phyloP scores from a whole-genome alignment of 2,113 vertebrate species.

The Larimichthys crocea region DNA sequence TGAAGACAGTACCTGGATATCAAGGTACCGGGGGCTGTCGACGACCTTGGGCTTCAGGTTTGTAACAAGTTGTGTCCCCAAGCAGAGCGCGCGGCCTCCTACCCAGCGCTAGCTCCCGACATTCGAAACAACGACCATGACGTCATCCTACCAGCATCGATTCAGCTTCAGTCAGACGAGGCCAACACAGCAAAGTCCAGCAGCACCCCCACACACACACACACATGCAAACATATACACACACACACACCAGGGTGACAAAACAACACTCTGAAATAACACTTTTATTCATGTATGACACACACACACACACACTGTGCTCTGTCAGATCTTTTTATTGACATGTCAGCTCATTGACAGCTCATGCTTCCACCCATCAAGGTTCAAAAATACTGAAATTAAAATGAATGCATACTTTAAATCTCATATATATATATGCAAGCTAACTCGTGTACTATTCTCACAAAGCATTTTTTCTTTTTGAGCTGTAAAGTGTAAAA shows the following conservation, averaged over 20 bases:
- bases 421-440: not conserved
- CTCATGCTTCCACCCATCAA: conserved; percentile 8
- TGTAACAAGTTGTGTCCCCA: conserved; percentile 63
- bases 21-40: conserved; percentile 63
- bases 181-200: conserved; percentile 10
- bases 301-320: not conserved
- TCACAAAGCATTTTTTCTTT: not conserved
- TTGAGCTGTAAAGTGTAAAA: not conserved
- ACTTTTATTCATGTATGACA: too few relatives aligned
- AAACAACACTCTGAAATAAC: not conserved
- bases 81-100: conserved; percentile 79
- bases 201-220: not conserved
- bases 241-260: not conserved
- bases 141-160: conserved; percentile 76
- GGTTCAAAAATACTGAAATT: conserved; percentile 5
- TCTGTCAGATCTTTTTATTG: conserved; percentile 30
- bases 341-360: conserved; percentile 1
- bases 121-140: conserved; percentile 82
- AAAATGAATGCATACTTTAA: not conserved
- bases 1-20: conserved; percentile 64
- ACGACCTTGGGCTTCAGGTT: conserved; percentile 74
- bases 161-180: conserved; percentile 40
- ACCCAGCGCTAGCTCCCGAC: conserved; percentile 72
- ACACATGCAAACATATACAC: too few relatives aligned
- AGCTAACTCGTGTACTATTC: not conserved